These are phyloP conservation scores for Drosophila emarginata DNA, from an alignment of 2,888 invertebrate genomes.

Conservation along the genomic window DNA sequence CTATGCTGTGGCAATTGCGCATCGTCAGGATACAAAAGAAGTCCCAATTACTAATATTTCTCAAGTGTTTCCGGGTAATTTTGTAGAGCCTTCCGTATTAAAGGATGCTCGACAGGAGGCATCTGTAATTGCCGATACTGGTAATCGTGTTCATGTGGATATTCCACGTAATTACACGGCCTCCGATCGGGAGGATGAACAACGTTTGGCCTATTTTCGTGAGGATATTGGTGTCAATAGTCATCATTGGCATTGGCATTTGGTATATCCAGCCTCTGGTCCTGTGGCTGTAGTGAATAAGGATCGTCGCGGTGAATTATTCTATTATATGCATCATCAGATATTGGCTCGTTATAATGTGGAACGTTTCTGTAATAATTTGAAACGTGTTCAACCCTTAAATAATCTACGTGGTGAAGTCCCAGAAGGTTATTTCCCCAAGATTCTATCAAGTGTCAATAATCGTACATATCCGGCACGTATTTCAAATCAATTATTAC, in stretches of 20 bases:
- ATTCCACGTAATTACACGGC: conserved; percentile 91
- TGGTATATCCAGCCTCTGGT: conserved; percentile 90
- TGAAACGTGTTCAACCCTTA: conserved; percentile 86
- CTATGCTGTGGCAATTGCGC: conserved; percentile 89
- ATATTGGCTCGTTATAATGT: conserved; percentile 86
- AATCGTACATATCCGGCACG: conserved; percentile 90
- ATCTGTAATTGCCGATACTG: conserved; percentile 84
- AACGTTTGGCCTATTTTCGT: conserved; percentile 91
- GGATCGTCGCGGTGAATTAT: conserved; percentile 88
- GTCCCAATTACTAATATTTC: conserved; percentile 90
- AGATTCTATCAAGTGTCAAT: conserved; percentile 87
- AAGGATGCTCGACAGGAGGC: conserved; percentile 87
- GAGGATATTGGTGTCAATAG: conserved; percentile 93
- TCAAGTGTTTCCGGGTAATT: conserved; percentile 92
- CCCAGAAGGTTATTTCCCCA: conserved; percentile 91
- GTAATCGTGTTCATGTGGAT: conserved; percentile 84
- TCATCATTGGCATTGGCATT: conserved; percentile 96
- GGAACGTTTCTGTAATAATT: conserved; percentile 89
- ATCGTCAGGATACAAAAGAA: conserved; percentile 82
- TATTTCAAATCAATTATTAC: conserved; percentile 84
- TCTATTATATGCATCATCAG: conserved; percentile 90
- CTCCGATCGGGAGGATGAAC: conserved; percentile 88
- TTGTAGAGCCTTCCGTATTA: conserved; percentile 89
- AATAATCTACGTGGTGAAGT: conserved; percentile 88
- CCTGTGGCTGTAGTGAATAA: conserved; percentile 86